phyloP scores from a whole-genome alignment of 1,140 invertebrate genomes.

The Papilio dardanus region DNA sequence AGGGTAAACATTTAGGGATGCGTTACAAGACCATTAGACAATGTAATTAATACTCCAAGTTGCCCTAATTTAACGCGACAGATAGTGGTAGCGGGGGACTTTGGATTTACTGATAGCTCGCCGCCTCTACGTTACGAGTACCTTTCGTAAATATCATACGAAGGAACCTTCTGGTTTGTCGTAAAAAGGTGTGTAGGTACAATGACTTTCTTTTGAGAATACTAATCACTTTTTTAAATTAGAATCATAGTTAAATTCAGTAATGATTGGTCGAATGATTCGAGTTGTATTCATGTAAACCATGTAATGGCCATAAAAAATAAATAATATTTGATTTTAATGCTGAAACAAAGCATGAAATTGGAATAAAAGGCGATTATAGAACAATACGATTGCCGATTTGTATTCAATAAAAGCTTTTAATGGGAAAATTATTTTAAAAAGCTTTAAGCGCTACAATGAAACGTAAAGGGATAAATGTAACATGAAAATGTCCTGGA shows the following conservation, averaged over 20 bases:
- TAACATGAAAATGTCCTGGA: slow-evolving; percentile 9
- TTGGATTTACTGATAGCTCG: slow-evolving; percentile 35
- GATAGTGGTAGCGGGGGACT: slow-evolving; percentile 56
- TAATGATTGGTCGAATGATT: background rate
- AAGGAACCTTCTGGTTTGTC: background rate
- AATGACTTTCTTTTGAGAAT: too few species aligned
- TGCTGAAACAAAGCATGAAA: slow-evolving; percentile 28
- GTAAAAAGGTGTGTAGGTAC: background rate
- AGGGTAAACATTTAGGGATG: slow-evolving; percentile 59
- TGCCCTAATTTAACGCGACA: slow-evolving; percentile 69
- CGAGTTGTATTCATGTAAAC: background rate
- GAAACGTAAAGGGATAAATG: slow-evolving; percentile 12
- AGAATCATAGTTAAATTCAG: background rate
- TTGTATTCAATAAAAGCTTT: slow-evolving; percentile 32
- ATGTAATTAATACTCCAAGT: slow-evolving; percentile 76
- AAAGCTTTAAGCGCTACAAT: slow-evolving; percentile 27
- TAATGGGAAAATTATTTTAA: slow-evolving; percentile 32
- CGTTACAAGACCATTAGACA: slow-evolving; percentile 68
- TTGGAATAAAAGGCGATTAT: slow-evolving; percentile 30
- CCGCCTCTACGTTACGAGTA: background rate
- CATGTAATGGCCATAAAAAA: background rate
- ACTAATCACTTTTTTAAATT: background rate
- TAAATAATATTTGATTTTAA: slow-evolving; percentile 26
- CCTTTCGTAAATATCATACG: background rate
- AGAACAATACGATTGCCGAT: slow-evolving; percentile 11